Evolutionary conservation across 2,888 invertebrate species (phyloP).

Genomic region (Andricus quercusramuli): DNA sequence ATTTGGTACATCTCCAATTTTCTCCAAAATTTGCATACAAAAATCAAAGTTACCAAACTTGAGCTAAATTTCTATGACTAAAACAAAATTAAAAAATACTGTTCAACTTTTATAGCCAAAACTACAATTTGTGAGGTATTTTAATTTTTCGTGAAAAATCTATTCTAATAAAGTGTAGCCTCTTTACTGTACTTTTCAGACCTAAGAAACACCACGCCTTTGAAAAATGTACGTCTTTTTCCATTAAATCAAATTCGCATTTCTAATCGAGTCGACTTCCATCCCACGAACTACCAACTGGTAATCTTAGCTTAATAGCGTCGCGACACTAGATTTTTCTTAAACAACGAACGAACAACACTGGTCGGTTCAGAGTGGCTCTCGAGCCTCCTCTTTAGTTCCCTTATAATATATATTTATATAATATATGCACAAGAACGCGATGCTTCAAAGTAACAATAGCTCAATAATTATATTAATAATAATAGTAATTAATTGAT

Average conservation of each 20-base stretch:
- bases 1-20: background rate
- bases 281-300: slow-evolving; percentile 1
- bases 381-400: slow-evolving; percentile 38
- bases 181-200: background rate
- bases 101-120: background rate
- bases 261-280: background rate
- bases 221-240: background rate
- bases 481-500: slow-evolving; percentile 68
- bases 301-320: slow-evolving; percentile 28
- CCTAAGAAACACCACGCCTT: background rate
- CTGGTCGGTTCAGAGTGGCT: slow-evolving; percentile 43
- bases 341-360: slow-evolving; percentile 54
- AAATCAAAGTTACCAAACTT: background rate
- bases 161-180: background rate
- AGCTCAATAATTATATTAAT: slow-evolving; percentile 48
- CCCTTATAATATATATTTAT: slow-evolving; percentile 44
- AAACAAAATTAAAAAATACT: no score
- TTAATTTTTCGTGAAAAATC: background rate
- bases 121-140: background rate
- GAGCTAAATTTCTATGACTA: no score
- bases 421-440: slow-evolving; percentile 65
- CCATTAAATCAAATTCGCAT: background rate
- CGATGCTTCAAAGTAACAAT: slow-evolving; percentile 52
- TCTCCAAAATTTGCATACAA: background rate
- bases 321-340: slow-evolving; percentile 47